phyloP scores from a whole-genome alignment of 2,113 vertebrate species.

The Oriolus oriolus region DNA sequence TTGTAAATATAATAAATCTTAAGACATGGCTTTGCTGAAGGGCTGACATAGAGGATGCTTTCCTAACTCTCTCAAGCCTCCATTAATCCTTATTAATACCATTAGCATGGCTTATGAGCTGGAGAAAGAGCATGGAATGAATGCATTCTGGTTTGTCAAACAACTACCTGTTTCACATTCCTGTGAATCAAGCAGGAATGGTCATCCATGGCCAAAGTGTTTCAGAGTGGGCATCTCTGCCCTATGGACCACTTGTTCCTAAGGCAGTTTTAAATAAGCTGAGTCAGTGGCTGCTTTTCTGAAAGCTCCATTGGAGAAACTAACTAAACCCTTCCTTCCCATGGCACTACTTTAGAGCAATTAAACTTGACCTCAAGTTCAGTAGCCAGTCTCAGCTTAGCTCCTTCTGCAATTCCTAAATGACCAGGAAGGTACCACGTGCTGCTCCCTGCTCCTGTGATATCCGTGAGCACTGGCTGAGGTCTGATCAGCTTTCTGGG shows the following conservation, averaged over 20 bases:
- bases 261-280: background rate
- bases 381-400: background rate
- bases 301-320: background rate
- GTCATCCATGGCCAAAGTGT: background rate
- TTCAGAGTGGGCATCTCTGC: background rate
- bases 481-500: background rate
- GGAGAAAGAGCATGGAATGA: background rate
- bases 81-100: conserved; percentile 40
- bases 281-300: background rate
- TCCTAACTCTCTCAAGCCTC: conserved; percentile 31
- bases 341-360: background rate
- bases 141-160: background rate
- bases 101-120: background rate
- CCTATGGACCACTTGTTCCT: background rate
- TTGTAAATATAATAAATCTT: background rate
- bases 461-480: fast-evolving
- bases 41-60: background rate
- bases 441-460: background rate
- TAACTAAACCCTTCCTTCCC: background rate
- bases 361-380: background rate
- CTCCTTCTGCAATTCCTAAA: background rate
- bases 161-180: background rate
- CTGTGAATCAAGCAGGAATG: background rate
- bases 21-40: background rate
- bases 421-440: background rate